phyloP scores from a whole-genome alignment of 2,113 vertebrate species.

The Petromus typicus region DNA sequence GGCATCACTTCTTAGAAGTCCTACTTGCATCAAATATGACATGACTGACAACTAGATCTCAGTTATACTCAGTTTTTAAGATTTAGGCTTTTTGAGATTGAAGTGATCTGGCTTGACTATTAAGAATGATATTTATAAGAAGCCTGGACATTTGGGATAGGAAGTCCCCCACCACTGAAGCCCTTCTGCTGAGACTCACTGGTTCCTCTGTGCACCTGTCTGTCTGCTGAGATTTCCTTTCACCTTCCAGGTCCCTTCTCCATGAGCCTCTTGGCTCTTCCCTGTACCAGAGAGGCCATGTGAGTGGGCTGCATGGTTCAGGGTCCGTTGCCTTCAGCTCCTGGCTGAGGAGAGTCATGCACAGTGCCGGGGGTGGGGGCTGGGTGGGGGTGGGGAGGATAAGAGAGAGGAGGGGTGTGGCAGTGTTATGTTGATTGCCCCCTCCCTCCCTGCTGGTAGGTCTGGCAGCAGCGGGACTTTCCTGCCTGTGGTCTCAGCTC shows the following conservation, averaged over 20 bases:
- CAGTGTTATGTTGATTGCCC: accelerated
- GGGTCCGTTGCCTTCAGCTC: too few relatives aligned
- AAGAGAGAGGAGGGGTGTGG: too few relatives aligned
- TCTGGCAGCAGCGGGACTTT: not conserved
- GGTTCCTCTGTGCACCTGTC: not conserved
- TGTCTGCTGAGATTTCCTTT: not conserved
- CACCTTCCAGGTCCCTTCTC: too few relatives aligned
- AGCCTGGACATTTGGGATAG: not conserved
- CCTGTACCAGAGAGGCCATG: not conserved
- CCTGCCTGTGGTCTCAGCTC: not conserved
- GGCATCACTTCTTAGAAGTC: not conserved
- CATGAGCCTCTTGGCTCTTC: not conserved
- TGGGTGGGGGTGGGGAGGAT: too few relatives aligned
- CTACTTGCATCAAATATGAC: too few relatives aligned
- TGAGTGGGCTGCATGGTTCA: not conserved
- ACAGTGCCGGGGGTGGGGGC: not conserved
- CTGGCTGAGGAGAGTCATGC: not conserved
- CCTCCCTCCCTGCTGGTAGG: too few relatives aligned
- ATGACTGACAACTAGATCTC: not conserved
- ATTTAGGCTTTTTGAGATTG: not conserved
- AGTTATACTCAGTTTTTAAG: not conserved
- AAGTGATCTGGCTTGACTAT: not conserved
- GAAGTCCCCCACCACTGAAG: not conserved
- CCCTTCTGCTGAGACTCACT: not conserved
- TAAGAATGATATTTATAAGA: not conserved